Conservation (phyloP, 1,140 invertebrate species). For the Calosoma granatense region DNA sequence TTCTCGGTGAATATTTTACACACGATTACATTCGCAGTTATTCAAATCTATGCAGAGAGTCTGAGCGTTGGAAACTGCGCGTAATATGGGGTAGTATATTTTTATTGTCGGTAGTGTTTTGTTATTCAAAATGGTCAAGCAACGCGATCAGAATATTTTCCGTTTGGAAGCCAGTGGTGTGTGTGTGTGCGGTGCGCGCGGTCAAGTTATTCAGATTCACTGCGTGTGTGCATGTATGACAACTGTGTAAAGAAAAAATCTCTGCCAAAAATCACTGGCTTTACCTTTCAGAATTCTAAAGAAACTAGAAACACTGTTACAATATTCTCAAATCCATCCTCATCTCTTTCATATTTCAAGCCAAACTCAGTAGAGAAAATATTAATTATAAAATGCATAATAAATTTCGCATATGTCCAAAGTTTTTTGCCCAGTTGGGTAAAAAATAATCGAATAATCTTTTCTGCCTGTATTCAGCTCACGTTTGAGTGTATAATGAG, state of each 20-base stretch:
- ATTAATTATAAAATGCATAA: too few relatives aligned
- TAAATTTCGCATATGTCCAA: too few relatives aligned
- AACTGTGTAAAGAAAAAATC: slow-evolving; percentile 4
- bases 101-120: slow-evolving; percentile 22
- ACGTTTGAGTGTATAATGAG: not conserved
- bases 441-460: too few relatives aligned
- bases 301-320: too few relatives aligned
- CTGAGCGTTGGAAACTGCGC: slow-evolving; percentile 15
- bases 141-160: slow-evolving; percentile 23
- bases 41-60: not conserved
- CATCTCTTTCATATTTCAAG: too few relatives aligned
- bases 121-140: slow-evolving; percentile 22
- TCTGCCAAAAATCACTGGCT: not conserved
- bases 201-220: slow-evolving; percentile 6
- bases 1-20: too few relatives aligned
- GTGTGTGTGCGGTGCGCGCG: too few relatives aligned
- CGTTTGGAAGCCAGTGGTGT: slow-evolving; percentile 1
- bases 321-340: too few relatives aligned
- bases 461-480: too few relatives aligned
- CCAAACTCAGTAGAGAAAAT: too few relatives aligned
- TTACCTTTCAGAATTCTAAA: too few relatives aligned
- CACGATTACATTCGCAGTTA: not conserved
- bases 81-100: slow-evolving; percentile 23
- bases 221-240: not conserved
- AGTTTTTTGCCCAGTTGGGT: too few relatives aligned